Conservation (phyloP, 2,888 invertebrate genomes). For the Dasypogon diadema region DNA sequence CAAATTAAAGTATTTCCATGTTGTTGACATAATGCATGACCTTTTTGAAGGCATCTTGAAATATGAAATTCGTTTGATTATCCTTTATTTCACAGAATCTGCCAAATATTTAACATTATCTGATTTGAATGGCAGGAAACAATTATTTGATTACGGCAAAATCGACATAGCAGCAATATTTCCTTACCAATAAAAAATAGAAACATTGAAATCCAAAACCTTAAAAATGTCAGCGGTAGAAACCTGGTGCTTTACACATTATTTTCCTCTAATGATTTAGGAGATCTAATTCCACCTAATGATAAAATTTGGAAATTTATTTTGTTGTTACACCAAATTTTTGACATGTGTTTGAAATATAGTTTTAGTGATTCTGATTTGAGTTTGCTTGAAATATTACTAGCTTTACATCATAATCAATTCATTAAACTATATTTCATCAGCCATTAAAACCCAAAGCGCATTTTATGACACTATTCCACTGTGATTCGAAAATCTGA, state of each 20-base stretch:
- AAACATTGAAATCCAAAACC: constrained; percentile 26
- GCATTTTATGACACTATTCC: no score
- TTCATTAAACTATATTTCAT: not conserved
- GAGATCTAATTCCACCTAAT: constrained; percentile 49
- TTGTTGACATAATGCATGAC: not conserved
- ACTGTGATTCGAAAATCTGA: no score
- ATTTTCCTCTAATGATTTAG: constrained; percentile 53
- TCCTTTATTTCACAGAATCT: constrained; percentile 10
- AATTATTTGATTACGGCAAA: constrained; percentile 50
- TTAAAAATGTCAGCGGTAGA: constrained; percentile 48
- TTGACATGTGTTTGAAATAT: constrained; percentile 11
- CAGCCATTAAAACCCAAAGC: no score
- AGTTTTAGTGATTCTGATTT: not conserved
- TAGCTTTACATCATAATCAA: not conserved
- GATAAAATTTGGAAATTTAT: constrained; percentile 50
- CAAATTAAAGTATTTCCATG: constrained; percentile 33
- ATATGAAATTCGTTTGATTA: not conserved
- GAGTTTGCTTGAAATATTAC: no score
- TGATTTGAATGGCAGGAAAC: constrained; percentile 35
- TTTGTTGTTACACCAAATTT: constrained; percentile 24
- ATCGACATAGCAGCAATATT: not conserved
- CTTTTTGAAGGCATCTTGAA: not conserved
- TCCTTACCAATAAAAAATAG: no score
- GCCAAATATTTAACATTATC: constrained; percentile 43
- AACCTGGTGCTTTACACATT: constrained; percentile 43